Evolutionary conservation across 2,113 vertebrate species (phyloP).

Genomic region (Anas platyrhynchos): DNA sequence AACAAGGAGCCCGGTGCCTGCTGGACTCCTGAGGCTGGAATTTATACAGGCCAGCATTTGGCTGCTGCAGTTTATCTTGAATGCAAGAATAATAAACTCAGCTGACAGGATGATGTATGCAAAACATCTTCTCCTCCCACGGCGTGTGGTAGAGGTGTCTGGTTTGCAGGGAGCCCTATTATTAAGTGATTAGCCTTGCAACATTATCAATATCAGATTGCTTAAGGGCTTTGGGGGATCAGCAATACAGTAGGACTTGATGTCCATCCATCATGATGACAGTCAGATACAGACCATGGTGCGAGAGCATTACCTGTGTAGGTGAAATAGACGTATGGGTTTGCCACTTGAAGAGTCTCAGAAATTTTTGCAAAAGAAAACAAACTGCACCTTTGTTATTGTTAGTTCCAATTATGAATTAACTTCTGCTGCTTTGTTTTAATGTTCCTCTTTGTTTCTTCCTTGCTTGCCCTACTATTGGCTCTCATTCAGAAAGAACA

Average conservation of each 20-base stretch:
- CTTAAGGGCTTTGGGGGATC: slow-evolving; percentile 56
- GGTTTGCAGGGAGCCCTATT: slow-evolving; percentile 68
- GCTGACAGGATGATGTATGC: slow-evolving; percentile 80
- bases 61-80: slow-evolving; percentile 79
- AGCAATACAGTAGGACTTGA: slow-evolving; percentile 18
- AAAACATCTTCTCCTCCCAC: slow-evolving; percentile 74
- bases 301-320: not conserved
- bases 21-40: slow-evolving; percentile 74
- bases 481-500: not conserved
- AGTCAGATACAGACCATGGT: not conserved
- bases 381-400: not conserved
- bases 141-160: slow-evolving; percentile 65
- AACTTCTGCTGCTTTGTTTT: slow-evolving; percentile 20
- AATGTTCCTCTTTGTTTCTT: not conserved
- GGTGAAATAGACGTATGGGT: not conserved
- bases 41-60: slow-evolving; percentile 79
- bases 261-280: not conserved
- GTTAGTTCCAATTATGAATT: rapidly evolving
- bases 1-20: slow-evolving; percentile 67
- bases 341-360: not conserved
- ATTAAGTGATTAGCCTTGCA: slow-evolving; percentile 71
- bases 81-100: slow-evolving; percentile 80
- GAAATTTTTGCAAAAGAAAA: not conserved
- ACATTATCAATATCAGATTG: slow-evolving; percentile 73
- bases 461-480: not conserved